phyloP scores from a whole-genome alignment of 1,140 invertebrate species.

The Oryzaephilus surinamensis region DNA sequence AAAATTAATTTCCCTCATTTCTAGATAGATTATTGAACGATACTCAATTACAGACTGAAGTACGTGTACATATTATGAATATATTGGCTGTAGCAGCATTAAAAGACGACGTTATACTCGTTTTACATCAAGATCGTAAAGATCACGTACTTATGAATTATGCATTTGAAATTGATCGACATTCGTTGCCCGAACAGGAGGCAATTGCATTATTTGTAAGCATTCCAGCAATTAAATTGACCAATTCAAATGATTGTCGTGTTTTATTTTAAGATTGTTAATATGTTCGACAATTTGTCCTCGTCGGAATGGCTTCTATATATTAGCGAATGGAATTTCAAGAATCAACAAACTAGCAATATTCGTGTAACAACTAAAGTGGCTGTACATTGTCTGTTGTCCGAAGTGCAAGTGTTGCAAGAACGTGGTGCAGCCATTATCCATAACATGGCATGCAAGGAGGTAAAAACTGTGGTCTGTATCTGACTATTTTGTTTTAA shows the following conservation, averaged over 20 bases:
- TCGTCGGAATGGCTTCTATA: slow-evolving; percentile 88
- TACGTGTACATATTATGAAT: slow-evolving; percentile 53
- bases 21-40: slow-evolving; percentile 58
- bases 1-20: slow-evolving; percentile 3
- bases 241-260: slow-evolving; percentile 1
- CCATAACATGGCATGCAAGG: slow-evolving; percentile 87
- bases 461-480: slow-evolving; percentile 94
- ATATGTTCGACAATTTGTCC: slow-evolving; percentile 80
- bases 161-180: slow-evolving; percentile 69
- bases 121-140: slow-evolving; percentile 80
- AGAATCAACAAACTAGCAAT: slow-evolving; percentile 67
- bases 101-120: slow-evolving; percentile 81
- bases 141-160: slow-evolving; percentile 87
- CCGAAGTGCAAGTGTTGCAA: slow-evolving; percentile 59
- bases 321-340: slow-evolving; percentile 80
- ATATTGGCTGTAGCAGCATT: slow-evolving; percentile 64
- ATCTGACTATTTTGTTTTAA: slow-evolving; percentile 38
- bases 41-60: slow-evolving; percentile 43
- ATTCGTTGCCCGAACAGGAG: slow-evolving; percentile 65
- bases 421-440: slow-evolving; percentile 76
- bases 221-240: slow-evolving; percentile 18
- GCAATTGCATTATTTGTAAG: slow-evolving; percentile 72
- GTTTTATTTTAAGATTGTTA: slow-evolving; percentile 58
- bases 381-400: slow-evolving; percentile 73
- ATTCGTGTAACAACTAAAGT: slow-evolving; percentile 85